Conservation (phyloP, 2,888 invertebrate genomes). For the Orthosia incerta region DNA sequence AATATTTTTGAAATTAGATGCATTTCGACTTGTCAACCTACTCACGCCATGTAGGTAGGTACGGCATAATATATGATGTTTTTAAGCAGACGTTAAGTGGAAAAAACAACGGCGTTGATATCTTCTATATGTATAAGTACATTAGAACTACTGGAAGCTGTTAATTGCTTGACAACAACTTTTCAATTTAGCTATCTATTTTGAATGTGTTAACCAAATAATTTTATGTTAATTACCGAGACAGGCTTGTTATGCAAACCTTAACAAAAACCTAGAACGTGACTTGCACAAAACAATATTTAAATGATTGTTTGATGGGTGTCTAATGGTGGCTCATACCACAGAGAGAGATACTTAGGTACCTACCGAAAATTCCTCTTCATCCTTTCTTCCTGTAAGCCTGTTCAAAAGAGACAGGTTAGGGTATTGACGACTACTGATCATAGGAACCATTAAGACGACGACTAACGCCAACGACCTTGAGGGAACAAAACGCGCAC, state of each 20-base stretch:
- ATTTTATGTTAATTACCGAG: constrained; percentile 13
- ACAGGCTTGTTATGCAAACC: constrained; percentile 2
- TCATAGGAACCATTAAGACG: background rate
- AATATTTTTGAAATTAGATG: no score
- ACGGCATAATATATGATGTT: background rate
- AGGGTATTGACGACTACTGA: background rate
- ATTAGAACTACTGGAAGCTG: background rate
- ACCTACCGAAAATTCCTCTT: background rate
- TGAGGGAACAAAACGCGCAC: no score
- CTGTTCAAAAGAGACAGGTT: background rate
- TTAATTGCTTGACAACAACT: constrained; percentile 15
- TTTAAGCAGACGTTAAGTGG: background rate
- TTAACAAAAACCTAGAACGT: constrained; percentile 19
- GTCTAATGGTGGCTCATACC: background rate
- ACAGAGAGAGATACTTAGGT: background rate
- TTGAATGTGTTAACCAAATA: background rate
- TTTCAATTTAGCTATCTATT: background rate
- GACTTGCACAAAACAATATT: background rate
- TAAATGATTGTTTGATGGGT: background rate
- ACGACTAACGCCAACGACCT: no score
- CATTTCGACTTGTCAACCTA: no score
- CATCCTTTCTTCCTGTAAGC: no score
- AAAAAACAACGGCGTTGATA: no score
- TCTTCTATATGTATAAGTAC: no score
- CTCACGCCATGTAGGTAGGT: no score